A percentile compares a stretch with the other conserved stretches of the same genome.
These are phyloP conservation scores for Plusia festucae DNA, from an alignment of 2,888 invertebrate genomes.

Conservation along the genomic window DNA sequence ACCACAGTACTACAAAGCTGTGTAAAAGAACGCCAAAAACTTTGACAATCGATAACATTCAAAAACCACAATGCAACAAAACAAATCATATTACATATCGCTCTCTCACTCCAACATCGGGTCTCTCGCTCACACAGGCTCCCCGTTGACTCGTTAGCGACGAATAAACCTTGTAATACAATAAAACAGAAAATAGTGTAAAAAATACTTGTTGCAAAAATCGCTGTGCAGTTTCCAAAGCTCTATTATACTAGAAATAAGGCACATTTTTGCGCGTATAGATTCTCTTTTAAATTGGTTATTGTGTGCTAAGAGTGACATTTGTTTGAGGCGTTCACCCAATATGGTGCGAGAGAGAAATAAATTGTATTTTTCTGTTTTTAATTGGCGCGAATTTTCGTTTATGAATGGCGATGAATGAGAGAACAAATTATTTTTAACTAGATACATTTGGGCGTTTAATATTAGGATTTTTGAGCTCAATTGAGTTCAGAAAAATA, in stretches of 20 bases:
- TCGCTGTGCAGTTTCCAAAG: conserved; percentile 23
- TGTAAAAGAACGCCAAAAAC: conserved; percentile 61
- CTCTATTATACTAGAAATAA: conserved; percentile 43
- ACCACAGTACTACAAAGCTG: conserved; percentile 55
- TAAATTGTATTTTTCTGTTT: conserved; percentile 83
- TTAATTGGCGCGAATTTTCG: conserved; percentile 82
- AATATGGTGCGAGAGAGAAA: conserved; percentile 81
- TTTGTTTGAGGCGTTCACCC: conserved; percentile 87
- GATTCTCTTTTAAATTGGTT: conserved; percentile 40
- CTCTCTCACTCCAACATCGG: conserved; percentile 59
- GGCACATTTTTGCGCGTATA: conserved; percentile 47
- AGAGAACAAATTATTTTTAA: conserved; percentile 67
- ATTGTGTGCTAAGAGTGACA: conserved; percentile 72
- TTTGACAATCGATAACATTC: conserved; percentile 63
- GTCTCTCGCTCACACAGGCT: conserved; percentile 70
- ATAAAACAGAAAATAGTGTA: conserved; percentile 84
- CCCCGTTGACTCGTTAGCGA: conserved; percentile 85
- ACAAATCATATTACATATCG: conserved; percentile 70
- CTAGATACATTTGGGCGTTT: conserved; percentile 53
- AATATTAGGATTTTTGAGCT: conserved; percentile 50
- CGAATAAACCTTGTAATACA: conserved; percentile 84
- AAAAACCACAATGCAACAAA: conserved; percentile 75
- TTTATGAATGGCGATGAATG: conserved; percentile 60
- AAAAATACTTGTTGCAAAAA: conserved; percentile 74
- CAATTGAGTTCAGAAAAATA: conserved; percentile 5